These are phyloP conservation scores for Echiichthys vipera DNA, from an alignment of 2,797 vertebrate genomes.

Conservation along the genomic window DNA sequence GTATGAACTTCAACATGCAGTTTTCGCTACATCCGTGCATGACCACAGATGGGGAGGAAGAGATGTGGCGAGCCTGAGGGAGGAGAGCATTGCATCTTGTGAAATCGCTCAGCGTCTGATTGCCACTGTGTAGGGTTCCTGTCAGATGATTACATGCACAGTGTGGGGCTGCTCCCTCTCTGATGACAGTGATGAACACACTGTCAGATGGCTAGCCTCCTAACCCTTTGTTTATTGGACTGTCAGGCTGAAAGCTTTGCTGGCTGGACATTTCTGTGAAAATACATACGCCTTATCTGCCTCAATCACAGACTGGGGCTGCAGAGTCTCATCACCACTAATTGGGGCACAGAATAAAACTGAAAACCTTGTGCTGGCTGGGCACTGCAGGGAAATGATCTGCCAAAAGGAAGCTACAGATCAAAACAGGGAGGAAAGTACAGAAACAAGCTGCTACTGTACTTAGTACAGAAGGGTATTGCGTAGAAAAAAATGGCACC, in stretches of 20 bases:
- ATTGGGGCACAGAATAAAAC: conserved; percentile 25
- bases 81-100: no score
- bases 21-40: neutral
- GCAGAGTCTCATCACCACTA: conserved; percentile 21
- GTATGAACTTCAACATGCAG: neutral
- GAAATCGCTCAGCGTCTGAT: conserved; percentile 16
- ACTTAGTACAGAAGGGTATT: no score
- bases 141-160: conserved; percentile 43
- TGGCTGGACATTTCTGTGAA: conserved; percentile 14
- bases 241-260: conserved; percentile 4
- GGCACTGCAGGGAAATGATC: neutral
- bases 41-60: neutral
- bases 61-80: neutral
- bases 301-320: conserved; percentile 13
- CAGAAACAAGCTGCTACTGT: no score
- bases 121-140: conserved; percentile 27
- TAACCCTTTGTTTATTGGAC: conserved; percentile 30
- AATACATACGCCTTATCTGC: neutral
- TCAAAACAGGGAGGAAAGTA: neutral
- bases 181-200: conserved; percentile 28
- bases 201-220: conserved; percentile 35
- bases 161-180: conserved; percentile 8
- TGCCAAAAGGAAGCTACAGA: conserved; percentile 9
- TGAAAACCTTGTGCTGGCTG: neutral
- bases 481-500: no score